Conservation (phyloP, 1,140 invertebrate species). For the Araneus ventricosus region DNA sequence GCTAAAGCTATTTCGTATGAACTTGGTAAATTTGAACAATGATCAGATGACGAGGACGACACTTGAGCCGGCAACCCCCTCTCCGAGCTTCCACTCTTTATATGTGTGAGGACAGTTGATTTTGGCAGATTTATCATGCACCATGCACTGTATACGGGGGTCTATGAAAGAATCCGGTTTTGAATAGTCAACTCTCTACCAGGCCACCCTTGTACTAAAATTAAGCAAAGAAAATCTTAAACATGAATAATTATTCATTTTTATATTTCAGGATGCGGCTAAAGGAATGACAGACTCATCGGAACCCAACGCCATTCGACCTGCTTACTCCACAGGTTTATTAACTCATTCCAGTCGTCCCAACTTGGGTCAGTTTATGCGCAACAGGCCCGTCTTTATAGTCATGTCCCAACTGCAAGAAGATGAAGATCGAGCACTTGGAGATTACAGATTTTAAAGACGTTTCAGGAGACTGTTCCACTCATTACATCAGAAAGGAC, state of each 20-base stretch:
- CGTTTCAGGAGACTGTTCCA: slow-evolving; percentile 30
- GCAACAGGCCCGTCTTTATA: slow-evolving; percentile 71
- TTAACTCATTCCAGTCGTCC: slow-evolving; percentile 34
- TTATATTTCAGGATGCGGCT: background rate
- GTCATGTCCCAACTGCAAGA: slow-evolving; percentile 64
- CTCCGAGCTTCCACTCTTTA: no score
- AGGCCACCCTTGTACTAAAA: no score
- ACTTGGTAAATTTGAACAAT: no score
- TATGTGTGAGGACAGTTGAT: no score
- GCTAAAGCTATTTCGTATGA: no score
- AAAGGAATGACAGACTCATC: background rate
- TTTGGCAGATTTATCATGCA: no score
- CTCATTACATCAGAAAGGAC: background rate
- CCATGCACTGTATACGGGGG: no score
- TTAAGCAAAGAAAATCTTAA: no score
- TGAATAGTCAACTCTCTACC: no score
- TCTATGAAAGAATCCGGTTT: no score
- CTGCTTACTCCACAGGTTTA: background rate
- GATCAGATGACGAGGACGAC: no score
- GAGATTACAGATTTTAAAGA: slow-evolving; percentile 70
- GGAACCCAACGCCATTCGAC: background rate
- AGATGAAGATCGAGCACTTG: slow-evolving; percentile 60
- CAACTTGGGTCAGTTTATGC: slow-evolving; percentile 50
- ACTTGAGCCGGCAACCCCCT: no score
- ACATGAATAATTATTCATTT: background rate